These are phyloP conservation scores for Synergus gifuensis DNA, from an alignment of 2,888 invertebrate genomes.

Conservation along the genomic window DNA sequence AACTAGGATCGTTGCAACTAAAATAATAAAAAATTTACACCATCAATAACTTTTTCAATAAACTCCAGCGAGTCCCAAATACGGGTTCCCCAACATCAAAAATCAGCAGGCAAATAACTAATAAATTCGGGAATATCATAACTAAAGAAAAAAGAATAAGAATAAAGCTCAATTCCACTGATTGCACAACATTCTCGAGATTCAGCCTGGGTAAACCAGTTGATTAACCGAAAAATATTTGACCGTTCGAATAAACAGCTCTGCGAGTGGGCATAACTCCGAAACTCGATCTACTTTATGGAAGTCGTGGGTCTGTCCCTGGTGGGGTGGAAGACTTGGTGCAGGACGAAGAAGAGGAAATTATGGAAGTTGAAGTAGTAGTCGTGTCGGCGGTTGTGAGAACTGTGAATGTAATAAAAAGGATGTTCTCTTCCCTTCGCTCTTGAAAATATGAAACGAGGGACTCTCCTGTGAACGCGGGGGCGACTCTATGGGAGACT, in stretches of 20 bases:
- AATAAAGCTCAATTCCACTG: slow-evolving; percentile 13
- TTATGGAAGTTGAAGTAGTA: slow-evolving; percentile 32
- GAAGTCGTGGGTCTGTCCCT: slow-evolving; percentile 38
- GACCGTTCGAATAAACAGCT: slow-evolving; percentile 40
- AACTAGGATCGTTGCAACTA: not conserved
- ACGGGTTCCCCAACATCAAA: not conserved
- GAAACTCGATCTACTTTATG: slow-evolving; percentile 45
- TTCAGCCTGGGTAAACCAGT: slow-evolving; percentile 16
- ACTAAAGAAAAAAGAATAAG: slow-evolving; percentile 14
- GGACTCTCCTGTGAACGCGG: slow-evolving; percentile 34
- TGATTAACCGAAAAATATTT: slow-evolving; percentile 41
- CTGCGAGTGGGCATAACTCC: slow-evolving; percentile 40
- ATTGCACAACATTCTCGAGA: slow-evolving; percentile 39
- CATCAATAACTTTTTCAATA: slow-evolving; percentile 1
- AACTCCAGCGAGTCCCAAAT: not conserved
- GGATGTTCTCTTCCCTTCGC: slow-evolving; percentile 18
- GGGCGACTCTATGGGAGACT: slow-evolving; percentile 45
- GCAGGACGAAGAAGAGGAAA: slow-evolving; percentile 31
- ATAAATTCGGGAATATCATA: slow-evolving; percentile 38
- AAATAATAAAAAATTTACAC: not conserved
- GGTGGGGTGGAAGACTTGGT: slow-evolving; percentile 6
- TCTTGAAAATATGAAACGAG: not conserved
- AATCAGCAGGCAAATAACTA: slow-evolving; percentile 20
- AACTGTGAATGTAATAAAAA: slow-evolving; percentile 48
- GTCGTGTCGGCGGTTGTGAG: slow-evolving; percentile 42